Conservation (phyloP, 2,113 vertebrate genomes). For the Sminthopsis crassicaudata region DNA sequence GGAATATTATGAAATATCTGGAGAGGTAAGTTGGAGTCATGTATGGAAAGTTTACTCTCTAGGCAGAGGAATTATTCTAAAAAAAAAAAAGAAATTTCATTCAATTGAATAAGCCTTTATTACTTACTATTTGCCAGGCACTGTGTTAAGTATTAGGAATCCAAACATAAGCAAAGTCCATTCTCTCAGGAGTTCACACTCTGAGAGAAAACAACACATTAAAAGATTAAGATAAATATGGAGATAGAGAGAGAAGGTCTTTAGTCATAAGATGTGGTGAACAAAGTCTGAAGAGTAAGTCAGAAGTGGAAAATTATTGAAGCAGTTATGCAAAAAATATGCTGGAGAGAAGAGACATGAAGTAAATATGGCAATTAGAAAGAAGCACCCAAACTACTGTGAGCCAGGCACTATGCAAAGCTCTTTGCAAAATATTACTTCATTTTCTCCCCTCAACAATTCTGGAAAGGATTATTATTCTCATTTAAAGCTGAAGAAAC, state of each 20-base stretch:
- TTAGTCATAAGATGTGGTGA: background rate
- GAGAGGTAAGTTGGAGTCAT: background rate
- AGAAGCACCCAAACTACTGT: background rate
- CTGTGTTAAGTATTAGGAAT: background rate
- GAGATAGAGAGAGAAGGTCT: background rate
- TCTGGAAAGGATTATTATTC: background rate
- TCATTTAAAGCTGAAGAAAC: background rate
- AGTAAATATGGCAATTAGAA: background rate
- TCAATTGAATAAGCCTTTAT: background rate
- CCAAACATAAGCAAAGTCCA: background rate
- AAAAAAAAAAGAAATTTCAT: background rate
- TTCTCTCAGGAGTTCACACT: background rate
- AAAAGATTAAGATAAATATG: background rate
- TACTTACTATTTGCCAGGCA: background rate
- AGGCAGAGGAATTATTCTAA: background rate
- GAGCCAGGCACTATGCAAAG: background rate
- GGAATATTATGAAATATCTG: background rate
- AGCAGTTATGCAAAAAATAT: background rate
- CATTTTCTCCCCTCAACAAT: background rate
- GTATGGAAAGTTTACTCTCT: background rate
- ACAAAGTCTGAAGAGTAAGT: background rate
- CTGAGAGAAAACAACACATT: background rate
- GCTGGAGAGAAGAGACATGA: background rate
- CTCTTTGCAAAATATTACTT: background rate
- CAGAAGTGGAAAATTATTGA: background rate